Evolutionary conservation across 2,113 vertebrate species (phyloP), one percentile per base, ranked within the genome.

Genomic region (Megalops atlanticus): DNA sequence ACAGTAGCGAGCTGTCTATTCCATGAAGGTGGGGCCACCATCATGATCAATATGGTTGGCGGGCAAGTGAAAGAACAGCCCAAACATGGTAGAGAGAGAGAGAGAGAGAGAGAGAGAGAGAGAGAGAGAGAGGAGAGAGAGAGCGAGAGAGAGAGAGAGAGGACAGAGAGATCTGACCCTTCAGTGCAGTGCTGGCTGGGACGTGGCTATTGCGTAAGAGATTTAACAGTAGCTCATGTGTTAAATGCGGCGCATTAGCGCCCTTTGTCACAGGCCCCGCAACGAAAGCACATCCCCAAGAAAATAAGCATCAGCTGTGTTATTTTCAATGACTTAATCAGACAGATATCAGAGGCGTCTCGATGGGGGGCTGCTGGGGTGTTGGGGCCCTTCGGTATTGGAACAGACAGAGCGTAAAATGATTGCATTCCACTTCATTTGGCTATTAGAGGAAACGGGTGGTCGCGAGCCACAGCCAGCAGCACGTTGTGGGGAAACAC

Each of bases 201-300:
- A 31, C 45, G 77, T 31, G 45, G 3, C 84, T 83, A 77, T 80
- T 80, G 69, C 69, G 16, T 71, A 83, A 77, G 76, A 82, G 31
- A 73, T 81, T 18, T 76, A 82, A 80, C 81, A 77, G 69, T 73
- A 81, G 82, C 73, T 79, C 77, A 64, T 45, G 76, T 79, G 80
- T 80, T 82, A 40, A 77, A 73, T 68, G 83, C 70, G n/a, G 45
- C 84, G 89, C 89, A 87, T 86, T 76, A 12, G 12, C 76, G 80
- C 36, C 84, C 84, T 89, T 84, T 87, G 87, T 87, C 83, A 85
- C 81, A 81, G 84, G n/a, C 84, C 86, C 64, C 68, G 54, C 89
- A 87, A 90, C 86, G 79, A 90, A 91, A 87, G 86, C 77, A 58
- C 73, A 83, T 71, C 49, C 6, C 84, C 85, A 87, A 79, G 88